Conservation (phyloP, 2,113 vertebrate genomes). For the Perca schrenkii region DNA sequence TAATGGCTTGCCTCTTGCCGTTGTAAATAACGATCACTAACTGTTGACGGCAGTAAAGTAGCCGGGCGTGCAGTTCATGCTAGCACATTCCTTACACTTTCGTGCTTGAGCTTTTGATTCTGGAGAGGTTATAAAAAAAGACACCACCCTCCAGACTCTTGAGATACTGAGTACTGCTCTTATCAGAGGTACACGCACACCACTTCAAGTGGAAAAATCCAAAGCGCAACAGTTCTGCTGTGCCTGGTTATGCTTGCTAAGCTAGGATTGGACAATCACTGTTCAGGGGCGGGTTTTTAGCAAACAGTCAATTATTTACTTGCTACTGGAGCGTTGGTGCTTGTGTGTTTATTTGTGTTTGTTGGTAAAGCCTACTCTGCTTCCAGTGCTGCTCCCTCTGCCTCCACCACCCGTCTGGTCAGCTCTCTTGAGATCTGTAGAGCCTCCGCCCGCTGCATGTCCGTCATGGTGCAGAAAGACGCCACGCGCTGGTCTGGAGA, state of each 20-base stretch:
- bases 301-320: constrained; percentile 20
- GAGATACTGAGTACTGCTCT: not conserved
- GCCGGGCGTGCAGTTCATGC: not conserved
- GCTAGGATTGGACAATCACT: constrained; percentile 8
- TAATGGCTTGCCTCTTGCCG: not conserved
- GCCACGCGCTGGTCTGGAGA: constrained; percentile 93
- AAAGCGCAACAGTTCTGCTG: not conserved
- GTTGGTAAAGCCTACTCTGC: constrained; percentile 74
- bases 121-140: not conserved
- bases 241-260: not conserved
- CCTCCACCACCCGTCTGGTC: constrained; percentile 87
- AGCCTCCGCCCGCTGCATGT: constrained; percentile 89
- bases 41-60: not conserved
- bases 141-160: not conserved
- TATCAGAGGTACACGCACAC: not conserved
- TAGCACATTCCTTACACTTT: not conserved
- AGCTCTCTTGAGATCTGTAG: constrained; percentile 89
- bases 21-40: not conserved
- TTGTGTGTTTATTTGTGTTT: constrained; percentile 21
- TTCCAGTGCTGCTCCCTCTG: constrained; percentile 87
- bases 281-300: not conserved
- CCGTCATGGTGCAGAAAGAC: constrained; percentile 94
- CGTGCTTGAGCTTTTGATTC: not conserved
- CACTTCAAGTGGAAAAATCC: constrained; percentile 5
- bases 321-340: not conserved